Percentiles rank a stretch among this genome's conserved stretches.
These are phyloP conservation scores for Rhyacichthys aspro DNA, from an alignment of 2,797 vertebrate species.

Conservation along the genomic window DNA sequence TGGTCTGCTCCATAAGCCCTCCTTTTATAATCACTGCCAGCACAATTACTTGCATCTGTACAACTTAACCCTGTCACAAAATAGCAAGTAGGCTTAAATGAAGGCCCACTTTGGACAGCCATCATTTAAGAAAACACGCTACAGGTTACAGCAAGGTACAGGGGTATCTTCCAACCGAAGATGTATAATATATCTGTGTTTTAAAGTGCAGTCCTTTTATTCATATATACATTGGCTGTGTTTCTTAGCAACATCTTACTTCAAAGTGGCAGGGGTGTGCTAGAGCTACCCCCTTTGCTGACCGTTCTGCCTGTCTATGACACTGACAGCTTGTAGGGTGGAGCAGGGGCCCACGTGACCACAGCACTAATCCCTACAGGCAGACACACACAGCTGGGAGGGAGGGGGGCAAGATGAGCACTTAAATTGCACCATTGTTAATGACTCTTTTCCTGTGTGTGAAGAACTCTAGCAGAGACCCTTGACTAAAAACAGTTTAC, in stretches of 20 bases:
- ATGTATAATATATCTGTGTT: background rate
- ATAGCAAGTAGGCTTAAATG: slow-evolving; percentile 43
- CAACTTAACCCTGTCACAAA: slow-evolving; percentile 54
- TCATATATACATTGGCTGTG: background rate
- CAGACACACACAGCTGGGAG: slow-evolving; percentile 75
- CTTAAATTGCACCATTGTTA: slow-evolving; percentile 85
- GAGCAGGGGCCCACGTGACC: slow-evolving; percentile 82
- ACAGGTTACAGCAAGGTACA: slow-evolving; percentile 9
- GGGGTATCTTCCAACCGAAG: background rate
- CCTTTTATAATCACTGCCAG: slow-evolving; percentile 50
- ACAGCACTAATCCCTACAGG: slow-evolving; percentile 82
- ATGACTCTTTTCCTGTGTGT: slow-evolving; percentile 47
- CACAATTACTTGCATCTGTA: slow-evolving; percentile 57
- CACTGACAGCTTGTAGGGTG: slow-evolving; percentile 85
- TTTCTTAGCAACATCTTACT: slow-evolving; percentile 7
- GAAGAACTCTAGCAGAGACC: slow-evolving; percentile 34
- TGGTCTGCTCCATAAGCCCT: slow-evolving; percentile 31
- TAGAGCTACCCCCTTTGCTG: slow-evolving; percentile 58
- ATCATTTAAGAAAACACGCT: slow-evolving; percentile 14
- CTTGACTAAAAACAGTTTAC: no score
- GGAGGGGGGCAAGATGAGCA: slow-evolving; percentile 54
- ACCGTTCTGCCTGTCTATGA: slow-evolving; percentile 80
- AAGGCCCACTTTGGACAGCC: slow-evolving; percentile 12
- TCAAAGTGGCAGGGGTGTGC: slow-evolving; percentile 31
- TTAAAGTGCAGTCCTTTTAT: no score